A percentile compares a stretch with the other conserved stretches of the same genome.
phyloP scores from a whole-genome alignment of 2,888 invertebrate species.

The Watsonalla binaria region DNA sequence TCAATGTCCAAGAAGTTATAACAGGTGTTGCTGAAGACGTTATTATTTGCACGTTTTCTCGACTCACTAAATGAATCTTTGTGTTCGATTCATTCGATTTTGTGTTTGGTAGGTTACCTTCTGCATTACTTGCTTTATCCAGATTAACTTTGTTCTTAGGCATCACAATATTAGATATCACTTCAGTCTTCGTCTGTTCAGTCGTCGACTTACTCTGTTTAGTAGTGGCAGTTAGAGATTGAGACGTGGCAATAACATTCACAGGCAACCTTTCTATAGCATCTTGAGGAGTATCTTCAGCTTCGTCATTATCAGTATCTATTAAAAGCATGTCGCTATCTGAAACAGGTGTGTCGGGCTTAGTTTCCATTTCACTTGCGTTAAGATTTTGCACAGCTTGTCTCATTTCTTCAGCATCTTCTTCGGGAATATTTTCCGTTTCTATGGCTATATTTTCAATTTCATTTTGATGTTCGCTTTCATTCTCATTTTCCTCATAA shows the following conservation, averaged over 20 bases:
- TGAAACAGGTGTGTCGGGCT: slow-evolving; percentile 91
- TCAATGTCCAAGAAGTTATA: slow-evolving; percentile 78
- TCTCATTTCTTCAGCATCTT: slow-evolving; percentile 90
- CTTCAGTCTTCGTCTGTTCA: slow-evolving; percentile 30
- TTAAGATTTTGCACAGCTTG: slow-evolving; percentile 90
- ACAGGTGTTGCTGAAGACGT: slow-evolving; percentile 72
- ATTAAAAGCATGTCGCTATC: slow-evolving; percentile 91
- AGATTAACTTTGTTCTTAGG: slow-evolving; percentile 59
- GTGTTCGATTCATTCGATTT: slow-evolving; percentile 49
- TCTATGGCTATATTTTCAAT: slow-evolving; percentile 65
- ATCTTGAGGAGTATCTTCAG: slow-evolving; percentile 77
- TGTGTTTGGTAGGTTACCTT: slow-evolving; percentile 47
- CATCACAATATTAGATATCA: slow-evolving; percentile 54
- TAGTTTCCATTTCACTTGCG: slow-evolving; percentile 83
- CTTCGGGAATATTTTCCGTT: slow-evolving; percentile 80
- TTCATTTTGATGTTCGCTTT: slow-evolving; percentile 53
- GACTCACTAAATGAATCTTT: slow-evolving; percentile 51
- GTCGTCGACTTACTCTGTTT: slow-evolving; percentile 47
- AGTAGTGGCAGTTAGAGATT: slow-evolving; percentile 35
- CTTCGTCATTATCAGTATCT: slow-evolving; percentile 91
- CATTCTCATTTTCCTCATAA: slow-evolving; percentile 73
- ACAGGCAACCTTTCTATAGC: slow-evolving; percentile 54
- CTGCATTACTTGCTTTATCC: slow-evolving; percentile 33
- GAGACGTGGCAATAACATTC: slow-evolving; percentile 59
- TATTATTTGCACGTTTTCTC: slow-evolving; percentile 50